Percentiles rank a stretch among this genome's conserved stretches.
These are phyloP conservation scores for Alentia gelatinosa DNA, from an alignment of 2,888 invertebrate species.

Conservation along the genomic window DNA sequence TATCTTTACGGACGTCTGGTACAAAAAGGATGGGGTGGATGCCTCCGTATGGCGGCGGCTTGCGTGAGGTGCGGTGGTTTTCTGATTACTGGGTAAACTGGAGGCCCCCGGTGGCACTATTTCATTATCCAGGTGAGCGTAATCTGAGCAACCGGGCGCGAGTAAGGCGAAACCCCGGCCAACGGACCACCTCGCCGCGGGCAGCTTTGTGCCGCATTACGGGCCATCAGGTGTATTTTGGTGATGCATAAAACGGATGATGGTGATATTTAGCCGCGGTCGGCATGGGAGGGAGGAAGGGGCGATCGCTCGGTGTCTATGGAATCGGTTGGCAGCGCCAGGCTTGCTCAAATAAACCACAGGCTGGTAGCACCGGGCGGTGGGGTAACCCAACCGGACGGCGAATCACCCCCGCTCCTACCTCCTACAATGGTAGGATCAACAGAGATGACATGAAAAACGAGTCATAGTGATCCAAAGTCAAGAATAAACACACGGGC, in stretches of 20 bases:
- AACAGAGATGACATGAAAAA: slow-evolving; percentile 47
- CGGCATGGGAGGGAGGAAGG: too few species aligned
- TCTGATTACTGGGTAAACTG: too few species aligned
- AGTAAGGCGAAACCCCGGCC: background rate
- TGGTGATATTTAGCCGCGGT: background rate
- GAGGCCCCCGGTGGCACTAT: background rate
- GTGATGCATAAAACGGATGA: slow-evolving; percentile 15
- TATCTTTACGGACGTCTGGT: too few species aligned
- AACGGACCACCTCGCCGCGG: background rate
- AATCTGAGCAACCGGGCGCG: too few species aligned
- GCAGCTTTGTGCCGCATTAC: background rate
- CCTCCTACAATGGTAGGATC: slow-evolving; percentile 25
- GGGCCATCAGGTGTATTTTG: background rate
- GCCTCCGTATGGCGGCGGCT: too few species aligned
- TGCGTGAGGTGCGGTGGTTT: too few species aligned
- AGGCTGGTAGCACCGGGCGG: background rate
- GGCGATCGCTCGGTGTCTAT: background rate
- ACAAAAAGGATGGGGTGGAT: too few species aligned
- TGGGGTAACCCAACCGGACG: slow-evolving; percentile 10
- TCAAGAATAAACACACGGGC: slow-evolving; percentile 19
- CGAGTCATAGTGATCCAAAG: background rate
- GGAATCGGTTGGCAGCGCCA: background rate
- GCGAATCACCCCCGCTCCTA: too few species aligned
- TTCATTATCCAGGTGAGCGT: background rate
- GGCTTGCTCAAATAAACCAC: slow-evolving; percentile 43